These are phyloP conservation scores for Drosophila mimetica DNA, from an alignment of 2,888 invertebrate genomes.

Conservation along the genomic window DNA sequence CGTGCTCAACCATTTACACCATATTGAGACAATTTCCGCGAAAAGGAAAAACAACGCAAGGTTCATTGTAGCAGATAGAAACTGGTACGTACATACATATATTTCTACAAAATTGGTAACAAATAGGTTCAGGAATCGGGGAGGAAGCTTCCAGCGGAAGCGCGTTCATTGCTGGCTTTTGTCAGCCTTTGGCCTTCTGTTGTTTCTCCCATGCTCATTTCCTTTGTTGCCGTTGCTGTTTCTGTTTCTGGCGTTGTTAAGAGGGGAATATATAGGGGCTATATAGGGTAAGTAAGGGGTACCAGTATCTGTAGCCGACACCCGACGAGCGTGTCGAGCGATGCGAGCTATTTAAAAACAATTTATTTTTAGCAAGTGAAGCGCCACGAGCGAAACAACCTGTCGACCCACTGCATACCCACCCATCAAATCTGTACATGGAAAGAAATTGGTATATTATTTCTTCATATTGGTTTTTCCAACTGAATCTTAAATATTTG, in stretches of 20 bases:
- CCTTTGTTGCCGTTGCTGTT: constrained; percentile 2
- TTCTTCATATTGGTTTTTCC: no score
- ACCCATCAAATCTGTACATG: constrained; percentile 3
- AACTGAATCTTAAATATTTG: no score
- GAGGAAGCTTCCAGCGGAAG: constrained; percentile 60
- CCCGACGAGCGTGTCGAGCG: constrained; percentile 47
- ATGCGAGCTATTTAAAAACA: constrained; percentile 77
- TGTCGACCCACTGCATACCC: constrained; percentile 51
- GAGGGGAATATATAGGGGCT: background rate
- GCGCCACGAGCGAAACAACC: constrained; percentile 69
- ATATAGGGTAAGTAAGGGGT: constrained; percentile 15
- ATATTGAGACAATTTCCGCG: constrained; percentile 27
- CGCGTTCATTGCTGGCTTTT: constrained; percentile 63
- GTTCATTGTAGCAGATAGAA: background rate
- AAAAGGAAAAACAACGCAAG: constrained; percentile 3
- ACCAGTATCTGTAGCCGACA: constrained; percentile 30
- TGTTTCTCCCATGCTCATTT: constrained; percentile 19
- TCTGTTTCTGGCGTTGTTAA: background rate
- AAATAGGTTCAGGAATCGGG: constrained; percentile 63
- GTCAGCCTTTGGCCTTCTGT: constrained; percentile 42
- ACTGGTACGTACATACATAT: constrained; percentile 17
- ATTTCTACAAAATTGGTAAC: constrained; percentile 64
- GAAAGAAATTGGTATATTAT: constrained; percentile 3
- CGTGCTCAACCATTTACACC: constrained; percentile 6
- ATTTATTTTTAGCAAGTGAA: constrained; percentile 76